Evolutionary conservation across 2,797 vertebrate species (phyloP).

Genomic region (Harpagifer antarcticus): DNA sequence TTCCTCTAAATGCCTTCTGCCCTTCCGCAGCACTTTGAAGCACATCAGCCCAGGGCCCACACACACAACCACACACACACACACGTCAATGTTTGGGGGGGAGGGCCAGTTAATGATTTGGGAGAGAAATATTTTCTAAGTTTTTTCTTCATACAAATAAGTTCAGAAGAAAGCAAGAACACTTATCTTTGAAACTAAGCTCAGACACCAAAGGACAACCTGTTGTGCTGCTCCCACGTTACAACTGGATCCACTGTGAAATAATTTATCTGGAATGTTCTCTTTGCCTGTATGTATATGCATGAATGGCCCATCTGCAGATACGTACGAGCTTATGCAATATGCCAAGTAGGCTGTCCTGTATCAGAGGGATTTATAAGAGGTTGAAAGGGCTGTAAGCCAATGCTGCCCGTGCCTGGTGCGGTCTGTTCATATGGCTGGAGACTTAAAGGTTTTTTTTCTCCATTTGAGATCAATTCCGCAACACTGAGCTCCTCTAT

Average conservation of each 20-base stretch:
- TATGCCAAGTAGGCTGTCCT: conserved; percentile 76
- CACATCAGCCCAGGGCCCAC: conserved; percentile 78
- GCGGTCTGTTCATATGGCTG: conserved; percentile 60
- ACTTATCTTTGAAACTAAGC: conserved; percentile 75
- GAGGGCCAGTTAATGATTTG: conserved; percentile 55
- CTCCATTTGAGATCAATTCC: conserved; percentile 44
- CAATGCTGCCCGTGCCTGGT: conserved; percentile 79
- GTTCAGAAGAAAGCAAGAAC: conserved; percentile 69
- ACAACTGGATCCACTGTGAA: conserved; percentile 90
- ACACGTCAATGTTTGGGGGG: conserved; percentile 38
- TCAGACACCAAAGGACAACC: conserved; percentile 89
- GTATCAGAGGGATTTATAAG: conserved; percentile 69
- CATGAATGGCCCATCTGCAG: conserved; percentile 72
- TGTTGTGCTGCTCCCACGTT: conserved; percentile 86
- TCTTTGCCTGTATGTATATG: conserved; percentile 78
- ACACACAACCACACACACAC: conserved; percentile 56
- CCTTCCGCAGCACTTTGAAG: conserved; percentile 80
- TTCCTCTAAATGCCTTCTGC: conserved; percentile 78
- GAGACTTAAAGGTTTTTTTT: conserved; percentile 47
- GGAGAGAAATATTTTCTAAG: conserved; percentile 46
- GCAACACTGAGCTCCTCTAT: conserved; percentile 56
- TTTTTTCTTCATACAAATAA: conserved; percentile 60
- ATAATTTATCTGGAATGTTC: conserved; percentile 84
- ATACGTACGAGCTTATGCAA: conserved; percentile 85
- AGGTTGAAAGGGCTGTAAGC: conserved; percentile 69